Base-by-base conservation (phyloP, 2,113 vertebrate species). In the Mormyrus lacerda region DNA sequence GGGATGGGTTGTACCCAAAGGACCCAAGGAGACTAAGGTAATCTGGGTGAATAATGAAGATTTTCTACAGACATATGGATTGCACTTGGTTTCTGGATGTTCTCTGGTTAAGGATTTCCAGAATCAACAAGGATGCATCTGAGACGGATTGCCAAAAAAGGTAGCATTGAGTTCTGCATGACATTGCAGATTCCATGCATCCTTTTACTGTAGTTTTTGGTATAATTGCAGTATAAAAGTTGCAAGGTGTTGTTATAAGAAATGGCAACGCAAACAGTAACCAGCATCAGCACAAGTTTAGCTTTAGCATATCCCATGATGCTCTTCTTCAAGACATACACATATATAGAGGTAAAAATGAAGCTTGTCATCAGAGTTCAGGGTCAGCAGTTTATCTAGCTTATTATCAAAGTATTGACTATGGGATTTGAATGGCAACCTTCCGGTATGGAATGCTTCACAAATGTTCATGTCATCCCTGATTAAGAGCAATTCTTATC, bases 1-100 rank as follows among this genome's bases (percentile, higher is more conserved):
- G 94, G 94, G 95, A 96, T 95, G 94, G 94, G 95, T 95, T 93
- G 94, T 95, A 93, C 95, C 94, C 95, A 89, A 91, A 61, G 95
- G 95, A 95, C 94, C 61, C 93, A 88, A 91, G 92, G 90, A 90
- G 88, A 84, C 87, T 9, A 89, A 94, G 93, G 91, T 91, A 92
- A 94, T 92, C 91, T 91, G 91, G 92, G 94, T 94, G 94, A 95
- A 96, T 95, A 95, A 95, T 95, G 95, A 95, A 95, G 94, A 92
- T 92, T 91, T 89, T 91, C 94, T 93, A 69, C 92, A 94, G 94
- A 94, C 90, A 10, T 95, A 95, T 95, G 93, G 95, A 96, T 96
- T 95, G 94, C 93, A 3, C 88, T 85, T 61, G 48, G 45, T 94
- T 95, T 95, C 93, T 92, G 94, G 90, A 88, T 93, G 93, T 93